Conservation (phyloP, 2,797 vertebrate species). For the Takifugu rubripes region DNA sequence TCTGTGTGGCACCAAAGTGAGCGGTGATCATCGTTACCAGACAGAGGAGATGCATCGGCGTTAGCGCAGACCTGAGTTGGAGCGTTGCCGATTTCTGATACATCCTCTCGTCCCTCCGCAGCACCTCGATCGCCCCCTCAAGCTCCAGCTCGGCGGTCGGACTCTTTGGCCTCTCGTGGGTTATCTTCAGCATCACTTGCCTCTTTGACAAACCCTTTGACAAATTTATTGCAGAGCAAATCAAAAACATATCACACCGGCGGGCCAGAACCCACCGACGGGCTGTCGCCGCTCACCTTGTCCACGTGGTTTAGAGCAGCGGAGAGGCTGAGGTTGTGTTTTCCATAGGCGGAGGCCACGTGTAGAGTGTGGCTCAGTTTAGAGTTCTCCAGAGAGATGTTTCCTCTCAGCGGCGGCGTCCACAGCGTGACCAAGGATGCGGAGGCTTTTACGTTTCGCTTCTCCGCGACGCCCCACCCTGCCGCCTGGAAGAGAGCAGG, state of each 20-base stretch:
- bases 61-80: slow-evolving; percentile 72
- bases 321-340: slow-evolving; percentile 75
- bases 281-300: slow-evolving; percentile 68
- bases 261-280: background rate
- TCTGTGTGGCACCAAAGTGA: slow-evolving; percentile 58
- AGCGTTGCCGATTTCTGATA: slow-evolving; percentile 80
- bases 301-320: slow-evolving; percentile 67
- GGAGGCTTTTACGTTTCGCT: slow-evolving; percentile 65
- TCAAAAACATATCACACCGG: background rate
- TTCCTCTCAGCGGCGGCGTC: slow-evolving; percentile 73
- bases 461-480: slow-evolving; percentile 60
- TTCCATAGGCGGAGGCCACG: slow-evolving; percentile 72
- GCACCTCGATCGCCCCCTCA: slow-evolving; percentile 79
- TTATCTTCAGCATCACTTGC: slow-evolving; percentile 62
- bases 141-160: slow-evolving; percentile 68
- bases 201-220: slow-evolving; percentile 75
- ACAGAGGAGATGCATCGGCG: background rate
- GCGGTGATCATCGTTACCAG: background rate
- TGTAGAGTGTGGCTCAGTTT: slow-evolving; percentile 69
- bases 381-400: slow-evolving; percentile 75
- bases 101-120: slow-evolving; percentile 71
- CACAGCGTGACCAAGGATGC: slow-evolving; percentile 76
- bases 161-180: slow-evolving; percentile 58
- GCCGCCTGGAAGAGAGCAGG: slow-evolving; percentile 46
- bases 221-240: background rate